Evolutionary conservation across 2,113 vertebrate genomes (phyloP).

Genomic region (Plectropomus leopardus): DNA sequence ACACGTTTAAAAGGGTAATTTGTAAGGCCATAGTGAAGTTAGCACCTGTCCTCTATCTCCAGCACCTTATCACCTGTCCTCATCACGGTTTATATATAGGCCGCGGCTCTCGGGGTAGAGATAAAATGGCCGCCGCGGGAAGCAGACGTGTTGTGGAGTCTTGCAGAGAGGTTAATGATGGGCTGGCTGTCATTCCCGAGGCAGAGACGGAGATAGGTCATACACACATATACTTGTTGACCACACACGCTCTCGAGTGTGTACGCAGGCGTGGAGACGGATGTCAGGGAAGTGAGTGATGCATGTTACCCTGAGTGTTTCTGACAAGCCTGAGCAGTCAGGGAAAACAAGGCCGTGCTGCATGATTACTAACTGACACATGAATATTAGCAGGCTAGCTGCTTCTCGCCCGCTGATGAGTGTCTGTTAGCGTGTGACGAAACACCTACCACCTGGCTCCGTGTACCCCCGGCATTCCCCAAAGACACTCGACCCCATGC

Average conservation of each 20-base stretch:
- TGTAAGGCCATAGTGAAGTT: constrained; percentile 7
- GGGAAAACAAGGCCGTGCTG: constrained; percentile 77
- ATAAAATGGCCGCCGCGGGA: constrained; percentile 72
- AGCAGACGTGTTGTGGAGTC: constrained; percentile 63
- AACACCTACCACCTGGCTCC: constrained; percentile 68
- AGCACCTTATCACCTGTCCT: constrained; percentile 35
- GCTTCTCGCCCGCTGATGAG: constrained; percentile 61
- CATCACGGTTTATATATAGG: constrained; percentile 57
- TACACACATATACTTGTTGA: constrained; percentile 63
- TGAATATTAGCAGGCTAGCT: constrained; percentile 67
- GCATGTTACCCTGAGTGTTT: constrained; percentile 77
- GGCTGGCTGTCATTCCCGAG: constrained; percentile 69
- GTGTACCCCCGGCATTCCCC: constrained; percentile 49
- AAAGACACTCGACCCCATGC: constrained; percentile 57
- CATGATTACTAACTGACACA: constrained; percentile 79
- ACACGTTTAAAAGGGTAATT: constrained; percentile 34
- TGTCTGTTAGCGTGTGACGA: constrained; percentile 64
- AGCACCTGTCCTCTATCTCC: constrained; percentile 36
- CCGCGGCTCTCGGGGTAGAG: constrained; percentile 29
- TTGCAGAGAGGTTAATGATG: constrained; percentile 79
- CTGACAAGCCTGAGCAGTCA: constrained; percentile 79
- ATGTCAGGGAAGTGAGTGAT: constrained; percentile 76
- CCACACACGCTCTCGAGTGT: constrained; percentile 49
- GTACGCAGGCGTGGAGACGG: constrained; percentile 39
- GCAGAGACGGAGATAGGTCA: constrained; percentile 62